Evolutionary conservation across 1,140 invertebrate species (phyloP).

Genomic region (Neodiprion lecontei): DNA sequence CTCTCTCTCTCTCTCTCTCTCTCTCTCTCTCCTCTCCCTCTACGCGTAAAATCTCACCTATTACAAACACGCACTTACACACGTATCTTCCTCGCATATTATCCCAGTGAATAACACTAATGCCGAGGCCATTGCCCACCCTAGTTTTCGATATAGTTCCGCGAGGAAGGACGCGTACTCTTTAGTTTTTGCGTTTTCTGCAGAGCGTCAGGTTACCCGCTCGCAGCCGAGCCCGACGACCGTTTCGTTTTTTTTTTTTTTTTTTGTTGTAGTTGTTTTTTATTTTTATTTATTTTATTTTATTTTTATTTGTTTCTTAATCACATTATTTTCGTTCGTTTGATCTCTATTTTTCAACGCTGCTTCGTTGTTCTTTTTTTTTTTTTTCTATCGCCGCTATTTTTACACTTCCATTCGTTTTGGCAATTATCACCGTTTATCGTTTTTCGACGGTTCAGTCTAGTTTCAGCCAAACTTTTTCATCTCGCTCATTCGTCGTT

Average conservation of each 20-base stretch:
- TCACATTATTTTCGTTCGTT: too few relatives aligned
- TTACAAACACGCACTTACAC: not conserved
- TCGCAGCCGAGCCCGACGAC: not conserved
- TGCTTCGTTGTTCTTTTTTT: not conserved
- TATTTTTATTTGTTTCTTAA: too few relatives aligned
- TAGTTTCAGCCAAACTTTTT: not conserved
- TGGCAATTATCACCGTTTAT: too few relatives aligned
- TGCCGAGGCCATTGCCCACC: constrained; percentile 1
- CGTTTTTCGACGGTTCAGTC: too few relatives aligned
- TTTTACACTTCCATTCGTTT: not conserved
- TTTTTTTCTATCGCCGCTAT: not conserved
- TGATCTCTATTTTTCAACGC: not conserved
- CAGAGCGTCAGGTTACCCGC: constrained; percentile 3
- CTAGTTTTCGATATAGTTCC: not conserved
- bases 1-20: not conserved
- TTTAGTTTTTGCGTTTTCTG: constrained; percentile 1
- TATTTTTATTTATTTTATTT: too few relatives aligned
- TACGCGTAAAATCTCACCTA: too few relatives aligned
- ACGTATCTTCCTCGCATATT: not conserved
- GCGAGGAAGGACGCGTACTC: not conserved
- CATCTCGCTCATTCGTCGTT: too few relatives aligned
- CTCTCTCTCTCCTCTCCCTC: constrained; percentile 7
- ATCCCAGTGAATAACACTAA: not conserved
- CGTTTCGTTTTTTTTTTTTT: too few relatives aligned
- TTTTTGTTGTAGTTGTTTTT: too few relatives aligned